A percentile compares a stretch with the other conserved stretches of the same genome.
These are phyloP conservation scores for Episyrphus balteatus DNA, from an alignment of 1,140 invertebrate genomes.

Conservation along the genomic window DNA sequence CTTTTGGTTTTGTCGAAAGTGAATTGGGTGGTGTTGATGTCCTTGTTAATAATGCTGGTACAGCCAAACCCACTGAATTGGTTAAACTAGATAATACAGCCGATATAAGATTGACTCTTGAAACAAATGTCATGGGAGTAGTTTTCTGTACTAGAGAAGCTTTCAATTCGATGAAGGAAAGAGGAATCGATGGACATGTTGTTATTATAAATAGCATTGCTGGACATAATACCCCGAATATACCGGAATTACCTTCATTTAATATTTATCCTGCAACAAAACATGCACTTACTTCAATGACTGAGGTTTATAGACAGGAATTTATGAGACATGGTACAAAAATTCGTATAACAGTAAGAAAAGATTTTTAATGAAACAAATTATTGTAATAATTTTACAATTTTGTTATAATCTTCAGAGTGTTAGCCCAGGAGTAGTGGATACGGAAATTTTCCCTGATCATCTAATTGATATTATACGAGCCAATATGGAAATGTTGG, in stretches of 20 bases:
- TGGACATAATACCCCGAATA: constrained; percentile 39
- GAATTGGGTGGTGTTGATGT: constrained; percentile 51
- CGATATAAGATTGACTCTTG: constrained; percentile 17
- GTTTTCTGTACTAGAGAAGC: constrained; percentile 44
- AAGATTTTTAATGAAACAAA: not conserved
- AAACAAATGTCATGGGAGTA: constrained; percentile 46
- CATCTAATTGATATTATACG: constrained; percentile 6
- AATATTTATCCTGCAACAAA: constrained; percentile 49
- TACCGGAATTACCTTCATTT: constrained; percentile 6
- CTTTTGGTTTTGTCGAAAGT: constrained; percentile 48
- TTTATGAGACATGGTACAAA: constrained; percentile 36
- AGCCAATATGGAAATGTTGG: constrained; percentile 18
- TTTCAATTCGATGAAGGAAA: constrained; percentile 46
- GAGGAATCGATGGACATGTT: constrained; percentile 48
- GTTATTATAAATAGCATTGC: constrained; percentile 36
- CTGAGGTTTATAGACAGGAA: constrained; percentile 50
- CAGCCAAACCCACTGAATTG: constrained; percentile 11
- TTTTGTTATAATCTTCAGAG: constrained; percentile 38
- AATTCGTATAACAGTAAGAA: constrained; percentile 24
- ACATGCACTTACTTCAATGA: constrained; percentile 44
- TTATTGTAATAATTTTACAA: not conserved
- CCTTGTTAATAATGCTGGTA: constrained; percentile 57
- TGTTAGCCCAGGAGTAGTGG: constrained; percentile 48
- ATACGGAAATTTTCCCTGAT: constrained; percentile 32
- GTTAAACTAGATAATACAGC: constrained; percentile 19